Percentiles rank a stretch among this genome's conserved stretches.
Conservation (phyloP, 2,888 invertebrate genomes). For the Tanypteryx hageni region DNA sequence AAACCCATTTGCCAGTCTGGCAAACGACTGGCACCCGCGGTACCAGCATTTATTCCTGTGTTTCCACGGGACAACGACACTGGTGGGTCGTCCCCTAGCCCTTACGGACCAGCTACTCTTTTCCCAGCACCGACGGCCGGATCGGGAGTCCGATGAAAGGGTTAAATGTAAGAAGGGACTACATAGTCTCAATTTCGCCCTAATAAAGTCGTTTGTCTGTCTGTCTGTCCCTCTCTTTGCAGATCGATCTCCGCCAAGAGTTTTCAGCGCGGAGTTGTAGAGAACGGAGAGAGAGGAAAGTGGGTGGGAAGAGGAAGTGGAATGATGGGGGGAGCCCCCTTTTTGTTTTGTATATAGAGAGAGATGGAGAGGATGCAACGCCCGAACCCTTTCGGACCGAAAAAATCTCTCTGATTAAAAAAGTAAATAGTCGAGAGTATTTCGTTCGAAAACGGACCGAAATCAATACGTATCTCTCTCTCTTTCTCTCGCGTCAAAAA, state of each 20-base stretch:
- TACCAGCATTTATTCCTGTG: no score
- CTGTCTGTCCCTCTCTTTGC: background rate
- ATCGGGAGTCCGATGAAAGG: no score
- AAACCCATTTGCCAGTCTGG: no score
- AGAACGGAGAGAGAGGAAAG: background rate
- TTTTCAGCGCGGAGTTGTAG: background rate
- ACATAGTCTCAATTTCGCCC: no score
- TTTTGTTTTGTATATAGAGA: background rate
- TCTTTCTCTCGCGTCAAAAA: no score
- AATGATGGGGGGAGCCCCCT: background rate
- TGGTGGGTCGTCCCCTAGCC: no score
- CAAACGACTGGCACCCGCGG: no score
- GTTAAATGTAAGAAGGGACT: no score
- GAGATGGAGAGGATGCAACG: background rate
- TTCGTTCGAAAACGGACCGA: background rate
- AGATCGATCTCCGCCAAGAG: constrained; percentile 18
- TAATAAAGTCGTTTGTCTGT: no score
- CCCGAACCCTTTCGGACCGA: background rate
- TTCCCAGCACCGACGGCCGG: no score
- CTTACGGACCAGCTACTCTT: no score
- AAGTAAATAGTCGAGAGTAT: background rate
- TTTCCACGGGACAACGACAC: no score
- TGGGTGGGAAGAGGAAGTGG: background rate
- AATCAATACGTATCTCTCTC: background rate
- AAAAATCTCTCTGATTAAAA: background rate